Percentiles rank a stretch among this genome's conserved stretches.
These are phyloP conservation scores for Tapera naevia DNA, from an alignment of 2,797 vertebrate species.

Conservation along the genomic window DNA sequence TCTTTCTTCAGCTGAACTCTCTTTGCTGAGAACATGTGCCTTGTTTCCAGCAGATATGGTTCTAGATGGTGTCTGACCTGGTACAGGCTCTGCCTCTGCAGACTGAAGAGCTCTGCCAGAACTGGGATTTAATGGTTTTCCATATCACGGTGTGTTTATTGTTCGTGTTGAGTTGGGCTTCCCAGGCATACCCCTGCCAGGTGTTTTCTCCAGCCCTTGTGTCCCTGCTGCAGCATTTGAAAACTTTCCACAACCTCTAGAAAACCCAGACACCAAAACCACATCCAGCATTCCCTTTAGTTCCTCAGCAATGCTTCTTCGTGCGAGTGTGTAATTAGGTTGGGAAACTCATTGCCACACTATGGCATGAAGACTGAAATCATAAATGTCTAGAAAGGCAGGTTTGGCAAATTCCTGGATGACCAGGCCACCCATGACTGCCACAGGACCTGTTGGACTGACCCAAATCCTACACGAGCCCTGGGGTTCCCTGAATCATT, in stretches of 20 bases:
- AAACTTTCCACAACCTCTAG: not conserved
- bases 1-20: not conserved
- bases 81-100: not conserved
- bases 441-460: not conserved
- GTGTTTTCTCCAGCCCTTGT: not conserved
- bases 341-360: not conserved
- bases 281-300: not conserved
- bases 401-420: not conserved
- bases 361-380: not conserved
- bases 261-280: not conserved
- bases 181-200: accelerated
- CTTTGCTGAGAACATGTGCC: not conserved
- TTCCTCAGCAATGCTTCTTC: not conserved
- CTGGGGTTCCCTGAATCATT: not conserved
- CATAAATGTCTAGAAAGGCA: not conserved
- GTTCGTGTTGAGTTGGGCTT: not conserved
- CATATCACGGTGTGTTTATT: not conserved
- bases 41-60: not conserved
- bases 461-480: not conserved
- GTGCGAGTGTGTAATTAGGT: not conserved
- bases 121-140: not conserved
- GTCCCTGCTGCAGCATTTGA: not conserved
- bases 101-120: not conserved
- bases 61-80: not conserved
- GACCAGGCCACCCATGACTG: not conserved